Base-by-base conservation (phyloP, 2,888 invertebrate genomes). In the Hydrotaea cyrtoneurina region DNA sequence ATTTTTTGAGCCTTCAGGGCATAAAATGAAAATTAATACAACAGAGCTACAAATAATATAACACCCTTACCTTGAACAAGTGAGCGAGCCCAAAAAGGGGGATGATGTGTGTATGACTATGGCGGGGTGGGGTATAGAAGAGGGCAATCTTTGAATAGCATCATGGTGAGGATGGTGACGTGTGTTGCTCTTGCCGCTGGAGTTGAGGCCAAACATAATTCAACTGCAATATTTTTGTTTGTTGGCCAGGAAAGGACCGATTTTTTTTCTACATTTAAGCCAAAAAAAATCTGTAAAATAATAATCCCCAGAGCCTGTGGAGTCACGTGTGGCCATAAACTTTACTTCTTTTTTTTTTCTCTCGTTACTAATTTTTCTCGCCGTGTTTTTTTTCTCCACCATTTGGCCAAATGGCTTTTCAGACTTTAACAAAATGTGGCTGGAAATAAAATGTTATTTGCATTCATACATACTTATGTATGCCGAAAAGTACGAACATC, bases 321-420 rank as follows among this genome's bases (percentile, higher is more conserved):
- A 84, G 85, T 87, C 86, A 87, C 86, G 86, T 87, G 87, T 85
- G 74, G 80, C 73, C 82, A 82, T 83, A 83, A 83, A 82, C 85
- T 82, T 85, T 36, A 85, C 62, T 81, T 76, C 81, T 73, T 5
- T 43, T 57, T 66, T 5, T 73, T 5, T 43, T 57, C 43, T 5
- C 69, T 69, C 23, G 71, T 36, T 72, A 75, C 76, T 82, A 85
- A 85, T 85, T 82, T 82, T 79, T 79, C 72, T n/a, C 76, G 72
- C 13, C 71, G 66, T 74, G 66, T 53, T 66, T 53, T 55, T 5
- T 43, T 19, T 53, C 64, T 73, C 43, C n/a, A n/a, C n/a, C n/a
- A n/a, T 76, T 15, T 39, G 26, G 13, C 43, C 57, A n/a, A 10
- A 43, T 78, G 43, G 26, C 73, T 78, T 83, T 80, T 15, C 36